Percentiles rank a stretch among this genome's conserved stretches.
These are phyloP conservation scores for Onychorhynchus coronatus DNA, from an alignment of 2,113 vertebrate species.

Conservation along the genomic window DNA sequence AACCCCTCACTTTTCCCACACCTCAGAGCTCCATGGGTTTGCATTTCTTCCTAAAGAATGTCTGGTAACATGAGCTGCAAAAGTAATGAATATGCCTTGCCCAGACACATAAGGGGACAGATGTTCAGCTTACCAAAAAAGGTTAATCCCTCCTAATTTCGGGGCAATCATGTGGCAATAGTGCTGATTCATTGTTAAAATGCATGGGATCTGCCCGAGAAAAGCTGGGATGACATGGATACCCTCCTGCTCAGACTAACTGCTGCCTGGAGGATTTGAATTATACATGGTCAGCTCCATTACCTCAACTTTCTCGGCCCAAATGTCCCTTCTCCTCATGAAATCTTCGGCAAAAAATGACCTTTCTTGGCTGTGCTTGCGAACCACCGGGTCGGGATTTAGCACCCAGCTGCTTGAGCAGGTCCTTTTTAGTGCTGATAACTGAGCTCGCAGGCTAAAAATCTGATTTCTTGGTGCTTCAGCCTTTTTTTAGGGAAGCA, in stretches of 20 bases:
- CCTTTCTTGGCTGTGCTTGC: not conserved
- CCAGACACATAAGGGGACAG: not conserved
- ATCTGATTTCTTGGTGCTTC: not conserved
- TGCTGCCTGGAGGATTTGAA: not conserved
- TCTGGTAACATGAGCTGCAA: not conserved
- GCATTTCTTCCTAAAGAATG: not conserved
- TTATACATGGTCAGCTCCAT: not conserved
- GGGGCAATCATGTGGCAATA: constrained; percentile 29
- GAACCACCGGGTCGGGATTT: not conserved
- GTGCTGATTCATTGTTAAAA: constrained; percentile 36
- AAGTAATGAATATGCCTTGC: not conserved
- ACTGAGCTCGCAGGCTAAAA: not conserved
- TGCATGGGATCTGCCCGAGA: not conserved
- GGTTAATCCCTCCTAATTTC: constrained; percentile 39
- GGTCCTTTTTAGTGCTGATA: not conserved
- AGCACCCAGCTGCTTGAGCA: not conserved
- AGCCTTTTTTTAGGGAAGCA: not conserved
- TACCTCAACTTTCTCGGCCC: not conserved
- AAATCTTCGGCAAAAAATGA: not conserved
- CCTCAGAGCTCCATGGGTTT: not conserved
- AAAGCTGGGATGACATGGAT: not conserved
- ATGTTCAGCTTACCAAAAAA: not conserved
- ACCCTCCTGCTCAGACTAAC: not conserved
- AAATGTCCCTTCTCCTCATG: not conserved
- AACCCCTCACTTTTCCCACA: not conserved